Evolutionary conservation across 2,113 vertebrate genomes (phyloP).

Genomic region (Mesembrinibis cayennensis): DNA sequence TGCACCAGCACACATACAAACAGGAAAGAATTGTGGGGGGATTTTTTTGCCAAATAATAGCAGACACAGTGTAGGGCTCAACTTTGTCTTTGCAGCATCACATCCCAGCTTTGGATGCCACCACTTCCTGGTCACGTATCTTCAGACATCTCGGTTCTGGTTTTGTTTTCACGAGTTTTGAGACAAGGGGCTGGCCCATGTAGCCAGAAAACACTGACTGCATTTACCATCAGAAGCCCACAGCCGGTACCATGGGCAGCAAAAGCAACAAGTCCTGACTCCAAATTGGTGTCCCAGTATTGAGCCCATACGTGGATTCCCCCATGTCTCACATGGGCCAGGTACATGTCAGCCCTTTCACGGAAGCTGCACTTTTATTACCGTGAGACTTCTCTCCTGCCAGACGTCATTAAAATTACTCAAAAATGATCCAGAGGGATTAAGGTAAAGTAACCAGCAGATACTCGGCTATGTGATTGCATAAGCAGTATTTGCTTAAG

Average conservation of each 20-base stretch:
- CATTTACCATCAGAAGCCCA: not conserved
- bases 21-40: not conserved
- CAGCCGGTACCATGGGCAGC: not conserved
- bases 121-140: not conserved
- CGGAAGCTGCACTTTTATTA: not conserved
- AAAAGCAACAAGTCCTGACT: not conserved
- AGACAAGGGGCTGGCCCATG: not conserved
- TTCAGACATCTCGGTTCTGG: not conserved
- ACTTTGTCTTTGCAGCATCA: not conserved
- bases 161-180: not conserved
- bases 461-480: not conserved
- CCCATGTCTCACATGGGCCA: not conserved
- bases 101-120: not conserved
- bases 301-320: not conserved
- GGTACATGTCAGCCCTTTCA: not conserved
- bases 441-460: not conserved
- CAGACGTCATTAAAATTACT: not conserved
- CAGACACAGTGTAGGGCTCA: not conserved
- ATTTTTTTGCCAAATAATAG: not conserved
- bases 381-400: not conserved
- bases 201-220: not conserved
- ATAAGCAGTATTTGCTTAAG: not conserved
- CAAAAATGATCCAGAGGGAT: not conserved
- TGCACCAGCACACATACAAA: not conserved
- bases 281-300: not conserved